Percentiles rank a stretch among this genome's conserved stretches.
phyloP scores from a whole-genome alignment of 2,113 vertebrate species.

The Melospiza melodia region DNA sequence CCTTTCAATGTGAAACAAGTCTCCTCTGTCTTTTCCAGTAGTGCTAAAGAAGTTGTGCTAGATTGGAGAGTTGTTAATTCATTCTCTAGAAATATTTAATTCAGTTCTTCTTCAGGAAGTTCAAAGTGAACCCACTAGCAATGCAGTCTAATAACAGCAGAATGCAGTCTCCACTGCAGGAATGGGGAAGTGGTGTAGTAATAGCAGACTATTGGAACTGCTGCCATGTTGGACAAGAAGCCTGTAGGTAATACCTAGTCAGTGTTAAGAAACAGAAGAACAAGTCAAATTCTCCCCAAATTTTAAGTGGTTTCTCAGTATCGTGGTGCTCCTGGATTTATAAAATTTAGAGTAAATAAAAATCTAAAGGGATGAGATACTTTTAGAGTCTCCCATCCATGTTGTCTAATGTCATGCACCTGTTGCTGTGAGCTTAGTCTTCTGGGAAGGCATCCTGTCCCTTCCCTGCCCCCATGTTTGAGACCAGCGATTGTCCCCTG shows the following conservation, averaged over 20 bases:
- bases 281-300: not conserved
- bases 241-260: not conserved
- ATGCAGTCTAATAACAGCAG: not conserved
- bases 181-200: not conserved
- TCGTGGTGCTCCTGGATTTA: not conserved
- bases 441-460: not conserved
- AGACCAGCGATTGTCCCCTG: not conserved
- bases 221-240: not conserved
- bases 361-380: not conserved
- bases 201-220: not conserved
- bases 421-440: not conserved
- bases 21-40: not conserved
- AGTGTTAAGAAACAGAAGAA: not conserved
- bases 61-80: not conserved
- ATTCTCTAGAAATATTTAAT: not conserved
- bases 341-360: not conserved
- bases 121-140: not conserved
- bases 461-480: not conserved
- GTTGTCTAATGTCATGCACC: not conserved
- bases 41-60: not conserved
- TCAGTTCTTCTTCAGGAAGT: not conserved
- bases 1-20: not conserved
- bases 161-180: not conserved
- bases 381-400: not conserved
- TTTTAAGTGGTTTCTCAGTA: not conserved